A percentile compares a stretch with the other conserved stretches of the same genome.
Evolutionary conservation across 2,888 invertebrate species (phyloP).

Genomic region (Galerucella calmariensis): DNA sequence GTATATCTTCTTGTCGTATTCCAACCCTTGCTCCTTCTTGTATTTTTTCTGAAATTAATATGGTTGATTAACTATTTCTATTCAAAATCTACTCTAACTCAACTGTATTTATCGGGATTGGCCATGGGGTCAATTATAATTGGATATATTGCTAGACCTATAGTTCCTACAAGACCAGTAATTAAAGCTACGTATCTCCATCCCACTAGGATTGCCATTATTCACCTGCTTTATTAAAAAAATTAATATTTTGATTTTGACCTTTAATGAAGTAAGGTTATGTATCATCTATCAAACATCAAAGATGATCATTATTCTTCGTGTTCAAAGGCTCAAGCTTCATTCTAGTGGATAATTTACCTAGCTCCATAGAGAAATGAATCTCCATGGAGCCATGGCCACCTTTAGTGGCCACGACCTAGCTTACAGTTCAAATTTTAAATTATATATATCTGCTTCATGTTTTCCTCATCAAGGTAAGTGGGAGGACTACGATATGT

Average conservation of each 20-base stretch:
- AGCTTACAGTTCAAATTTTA: too few relatives aligned
- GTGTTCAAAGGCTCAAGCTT: background rate
- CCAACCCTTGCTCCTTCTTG: conserved; percentile 66
- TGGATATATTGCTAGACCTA: conserved; percentile 70
- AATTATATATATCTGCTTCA: too few relatives aligned
- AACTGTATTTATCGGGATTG: conserved; percentile 71
- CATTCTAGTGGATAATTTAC: background rate
- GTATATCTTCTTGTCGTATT: conserved; percentile 68
- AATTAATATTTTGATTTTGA: background rate
- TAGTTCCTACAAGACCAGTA: conserved; percentile 68
- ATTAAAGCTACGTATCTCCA: conserved; percentile 70
- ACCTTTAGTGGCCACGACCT: too few relatives aligned
- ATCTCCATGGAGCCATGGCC: too few relatives aligned
- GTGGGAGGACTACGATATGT: too few relatives aligned
- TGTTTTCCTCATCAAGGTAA: too few relatives aligned
- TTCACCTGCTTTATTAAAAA: background rate
- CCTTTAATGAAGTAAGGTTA: background rate
- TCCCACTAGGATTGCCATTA: conserved; percentile 61
- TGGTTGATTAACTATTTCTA: background rate
- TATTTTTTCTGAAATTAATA: conserved; percentile 61
- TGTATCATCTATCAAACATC: too few relatives aligned
- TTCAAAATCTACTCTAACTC: conserved; percentile 3
- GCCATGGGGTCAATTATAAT: conserved; percentile 72
- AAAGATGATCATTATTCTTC: background rate
- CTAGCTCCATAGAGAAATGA: too few relatives aligned